Base-by-base conservation (phyloP, 37 sponge, comb jelly and placozoan genomes). In the Petrosia ficiformis region DNA sequence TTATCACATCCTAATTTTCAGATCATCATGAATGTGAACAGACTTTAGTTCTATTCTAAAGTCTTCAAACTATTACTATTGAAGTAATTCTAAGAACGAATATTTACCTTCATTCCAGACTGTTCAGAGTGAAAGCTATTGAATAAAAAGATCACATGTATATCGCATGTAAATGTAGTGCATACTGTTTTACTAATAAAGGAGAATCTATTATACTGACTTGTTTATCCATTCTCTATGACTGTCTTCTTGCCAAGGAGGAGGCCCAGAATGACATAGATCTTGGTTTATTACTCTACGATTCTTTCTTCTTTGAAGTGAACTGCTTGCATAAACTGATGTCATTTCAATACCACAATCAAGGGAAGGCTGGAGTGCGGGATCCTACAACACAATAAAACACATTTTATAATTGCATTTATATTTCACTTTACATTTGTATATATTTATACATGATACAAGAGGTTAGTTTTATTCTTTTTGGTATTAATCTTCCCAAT, bases 221-320 rank as follows among this genome's bases (percentile, higher is more conserved):
- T n/a, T n/a, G n/a, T n/a, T n/a, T 16, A 79, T 57, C 93, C 89
- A 92, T 24, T 84, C 78, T 42, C 81, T 42, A 39, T 75, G 77
- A 36, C 63, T 67, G 1, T 73, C 28, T 19, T 22, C 59, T 0
- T 39, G 64, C 89, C 89, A 88, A 1, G 89, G 89, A 30, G 75
- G 89, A 21, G 44, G 57, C 29, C 43, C 26, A 42, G 70, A 4
- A 8, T 40, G 77, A 33, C 66, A 73, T 34, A 93, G 81, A 16
- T 60, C 33, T 19, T 40, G 31, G n/a, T 93, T 93, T 16, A 89
- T 33, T 2, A 93, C 48, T 24, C 94, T 70, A 0, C 73, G 66
- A 44, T 76, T 77, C 29, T 44, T 74, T 2, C 87, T 72, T 36
- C 86, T 91, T 5, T 44, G 77, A 1, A 90, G 78, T 1, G 90